Percentiles rank a stretch among this genome's conserved stretches.
Conservation (phyloP, 2,797 vertebrate genomes). For the Cynodonichthys magdalenae region DNA sequence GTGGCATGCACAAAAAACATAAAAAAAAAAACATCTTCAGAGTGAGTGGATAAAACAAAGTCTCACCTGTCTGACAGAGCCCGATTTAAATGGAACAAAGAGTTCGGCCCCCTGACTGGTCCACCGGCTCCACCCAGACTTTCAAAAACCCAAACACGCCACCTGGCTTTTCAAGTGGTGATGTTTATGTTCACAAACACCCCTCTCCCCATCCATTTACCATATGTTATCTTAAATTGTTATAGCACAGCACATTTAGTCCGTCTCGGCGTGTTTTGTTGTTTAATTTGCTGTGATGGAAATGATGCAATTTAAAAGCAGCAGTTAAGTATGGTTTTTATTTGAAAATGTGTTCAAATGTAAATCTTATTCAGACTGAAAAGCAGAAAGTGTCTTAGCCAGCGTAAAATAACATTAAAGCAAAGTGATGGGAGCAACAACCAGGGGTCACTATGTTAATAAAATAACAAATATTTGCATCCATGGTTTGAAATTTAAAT, state of each 20-base stretch:
- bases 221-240: slow-evolving; percentile 3
- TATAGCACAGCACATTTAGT: background rate
- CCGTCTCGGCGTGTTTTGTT: background rate
- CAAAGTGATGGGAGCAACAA: background rate
- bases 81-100: slow-evolving; percentile 39
- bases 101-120: slow-evolving; percentile 45
- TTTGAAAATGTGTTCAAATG: background rate
- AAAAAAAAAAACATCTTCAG: slow-evolving; percentile 37
- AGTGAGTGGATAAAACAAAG: slow-evolving; percentile 61
- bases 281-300: background rate
- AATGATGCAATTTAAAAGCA: background rate
- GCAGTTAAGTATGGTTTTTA: background rate
- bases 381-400: background rate
- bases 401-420: background rate
- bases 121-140: slow-evolving; percentile 19
- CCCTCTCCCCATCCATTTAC: background rate
- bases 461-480: background rate
- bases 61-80: background rate
- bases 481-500: background rate
- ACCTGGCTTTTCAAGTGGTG: slow-evolving; percentile 28
- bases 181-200: slow-evolving; percentile 10
- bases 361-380: background rate
- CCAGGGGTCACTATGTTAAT: background rate
- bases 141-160: slow-evolving; percentile 65
- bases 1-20: no score